phyloP scores from a whole-genome alignment of 2,113 vertebrate species.

The Platysteira castanea region DNA sequence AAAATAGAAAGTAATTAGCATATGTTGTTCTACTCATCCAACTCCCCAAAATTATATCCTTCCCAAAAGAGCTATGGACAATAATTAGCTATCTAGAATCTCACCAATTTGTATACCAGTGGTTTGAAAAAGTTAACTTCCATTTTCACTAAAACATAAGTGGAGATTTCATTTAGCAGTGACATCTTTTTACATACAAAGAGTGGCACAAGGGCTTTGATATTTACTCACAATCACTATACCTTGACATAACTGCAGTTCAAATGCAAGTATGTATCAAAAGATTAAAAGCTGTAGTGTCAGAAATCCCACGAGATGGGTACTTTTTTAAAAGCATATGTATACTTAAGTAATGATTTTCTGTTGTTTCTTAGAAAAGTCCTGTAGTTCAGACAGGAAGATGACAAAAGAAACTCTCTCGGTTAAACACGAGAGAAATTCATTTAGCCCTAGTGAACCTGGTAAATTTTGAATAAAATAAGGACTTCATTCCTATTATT shows the following conservation, averaged over 20 bases:
- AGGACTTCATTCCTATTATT: neutral
- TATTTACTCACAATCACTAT: neutral
- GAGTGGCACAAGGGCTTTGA: neutral
- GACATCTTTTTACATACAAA: neutral
- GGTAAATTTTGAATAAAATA: neutral
- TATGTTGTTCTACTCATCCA: neutral
- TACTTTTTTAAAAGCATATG: neutral
- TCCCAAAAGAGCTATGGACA: neutral
- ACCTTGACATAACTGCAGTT: neutral
- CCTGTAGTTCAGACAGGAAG: neutral
- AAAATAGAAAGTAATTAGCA: conserved; percentile 13
- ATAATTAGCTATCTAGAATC: neutral
- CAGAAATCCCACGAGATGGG: neutral
- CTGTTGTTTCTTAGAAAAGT: neutral
- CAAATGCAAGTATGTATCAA: neutral
- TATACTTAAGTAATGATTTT: neutral
- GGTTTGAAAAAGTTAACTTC: neutral
- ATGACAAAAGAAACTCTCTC: neutral
- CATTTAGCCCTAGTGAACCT: neutral
- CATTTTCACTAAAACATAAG: neutral
- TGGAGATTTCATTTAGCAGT: neutral
- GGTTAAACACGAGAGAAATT: neutral
- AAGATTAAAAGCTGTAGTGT: neutral
- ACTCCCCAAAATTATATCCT: neutral
- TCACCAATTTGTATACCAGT: neutral